Percentiles rank a stretch among this genome's conserved stretches.
Evolutionary conservation across 2,113 vertebrate genomes (phyloP).

Genomic region (Coracopsis vasa): DNA sequence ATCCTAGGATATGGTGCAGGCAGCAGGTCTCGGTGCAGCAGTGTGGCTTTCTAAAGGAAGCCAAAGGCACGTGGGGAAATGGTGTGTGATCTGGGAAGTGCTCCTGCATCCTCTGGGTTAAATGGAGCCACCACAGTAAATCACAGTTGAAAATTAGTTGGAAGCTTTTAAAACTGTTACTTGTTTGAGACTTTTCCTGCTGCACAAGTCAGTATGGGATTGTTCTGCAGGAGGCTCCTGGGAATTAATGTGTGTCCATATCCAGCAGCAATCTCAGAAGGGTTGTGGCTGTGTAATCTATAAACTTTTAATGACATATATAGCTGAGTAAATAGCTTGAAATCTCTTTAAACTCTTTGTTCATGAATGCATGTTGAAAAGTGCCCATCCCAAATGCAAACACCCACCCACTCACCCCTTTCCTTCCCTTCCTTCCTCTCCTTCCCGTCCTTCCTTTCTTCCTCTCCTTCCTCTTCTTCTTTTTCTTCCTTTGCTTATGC

Average conservation of each 20-base stretch:
- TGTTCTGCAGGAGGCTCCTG: constrained; percentile 4
- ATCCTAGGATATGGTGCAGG: not conserved
- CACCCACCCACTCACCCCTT: not conserved
- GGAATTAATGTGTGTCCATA: not conserved
- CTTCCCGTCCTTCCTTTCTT: not conserved
- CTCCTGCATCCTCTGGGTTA: not conserved
- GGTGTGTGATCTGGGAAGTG: not conserved
- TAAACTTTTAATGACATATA: constrained; percentile 2
- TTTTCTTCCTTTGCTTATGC: not conserved
- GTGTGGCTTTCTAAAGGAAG: not conserved
- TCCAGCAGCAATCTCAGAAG: not conserved
- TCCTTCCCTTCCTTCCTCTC: not conserved
- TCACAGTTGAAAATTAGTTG: constrained; percentile 26
- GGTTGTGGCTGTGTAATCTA: not conserved
- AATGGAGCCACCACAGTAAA: not conserved
- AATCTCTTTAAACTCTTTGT: constrained; percentile 52
- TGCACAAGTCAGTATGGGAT: not conserved
- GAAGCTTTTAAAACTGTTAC: not conserved
- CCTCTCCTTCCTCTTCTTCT: not conserved
- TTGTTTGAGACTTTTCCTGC: constrained; percentile 22
- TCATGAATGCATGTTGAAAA: not conserved
- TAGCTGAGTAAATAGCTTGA: constrained; percentile 16
- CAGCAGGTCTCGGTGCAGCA: not conserved
- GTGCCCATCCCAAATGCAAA: constrained; percentile 33
- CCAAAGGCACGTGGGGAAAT: not conserved